Base-by-base conservation (phyloP, 1,140 invertebrate species). In the Drosophila hydei region DNA sequence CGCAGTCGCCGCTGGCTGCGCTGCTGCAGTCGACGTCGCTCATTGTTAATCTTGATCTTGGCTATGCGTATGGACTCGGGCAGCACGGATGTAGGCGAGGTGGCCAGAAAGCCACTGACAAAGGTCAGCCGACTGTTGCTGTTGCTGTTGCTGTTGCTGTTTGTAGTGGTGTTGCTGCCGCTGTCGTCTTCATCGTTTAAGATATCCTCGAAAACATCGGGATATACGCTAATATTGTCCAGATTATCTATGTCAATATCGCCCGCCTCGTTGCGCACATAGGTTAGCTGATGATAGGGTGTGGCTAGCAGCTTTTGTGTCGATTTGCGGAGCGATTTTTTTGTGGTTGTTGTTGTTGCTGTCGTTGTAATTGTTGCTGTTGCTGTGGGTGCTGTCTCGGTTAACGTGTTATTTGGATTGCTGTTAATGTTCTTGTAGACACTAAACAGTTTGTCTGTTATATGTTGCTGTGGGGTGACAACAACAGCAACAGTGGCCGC, bases 191-290 rank as follows among this genome's bases (percentile, higher is more conserved):
- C 65, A 3, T 52, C 72, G 2, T 78, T 68, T 11, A 75, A 50
- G 0, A 71, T 71, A 5, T 79, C 81, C 8, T 83, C 74, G 16
- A 76, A 75, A 14, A 78, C 50, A 74, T 89, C 89, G 30, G 89
- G 81, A 81, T 88, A 90, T 16, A 91, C 79, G 67, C 89, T 91
- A 16, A 91, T 91, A 51, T 91, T 91, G 76, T 91, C 89, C 58
- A 91, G 72, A 56, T 84, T 91, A 52, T 91, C 89, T 30, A 91
- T 89, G 33, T 91, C 89, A 21, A 91, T 89, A 18, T 91, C 89
- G 7, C 89, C 89, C 12, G 85, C 89, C 33, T 79, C 76, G 21
- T 91, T 91, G 0, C 89, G 76, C 16, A 91, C 81, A 54, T 91
- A 91, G 50, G 79, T 88, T 52, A 91, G 50, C 36, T 88, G 76